A percentile compares a stretch with the other conserved stretches of the same genome.
Evolutionary conservation across 2,888 invertebrate genomes (phyloP).

Genomic region (Agrilus mali): DNA sequence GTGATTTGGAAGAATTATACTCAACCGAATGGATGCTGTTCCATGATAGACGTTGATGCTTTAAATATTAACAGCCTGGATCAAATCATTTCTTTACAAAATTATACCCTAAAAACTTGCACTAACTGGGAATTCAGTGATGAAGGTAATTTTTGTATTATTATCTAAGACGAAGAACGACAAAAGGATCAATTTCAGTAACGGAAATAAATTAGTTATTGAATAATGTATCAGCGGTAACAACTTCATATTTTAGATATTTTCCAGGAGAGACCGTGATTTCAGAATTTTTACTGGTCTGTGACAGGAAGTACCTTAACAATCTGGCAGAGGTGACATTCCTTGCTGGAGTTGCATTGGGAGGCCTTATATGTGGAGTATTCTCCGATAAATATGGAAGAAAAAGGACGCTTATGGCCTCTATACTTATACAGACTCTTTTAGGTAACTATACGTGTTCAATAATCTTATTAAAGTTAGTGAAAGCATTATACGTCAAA

Average conservation of each 20-base stretch:
- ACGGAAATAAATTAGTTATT: not conserved
- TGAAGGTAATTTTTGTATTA: slow-evolving; percentile 21
- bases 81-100: slow-evolving; percentile 10
- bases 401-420: slow-evolving; percentile 60
- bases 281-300: slow-evolving; percentile 66
- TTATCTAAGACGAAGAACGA: not conserved
- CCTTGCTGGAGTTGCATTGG: slow-evolving; percentile 61
- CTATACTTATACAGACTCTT: slow-evolving; percentile 54
- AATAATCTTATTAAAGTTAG: too few relatives aligned
- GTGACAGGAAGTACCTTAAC: slow-evolving; percentile 54
- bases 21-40: slow-evolving; percentile 45
- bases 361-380: slow-evolving; percentile 67
- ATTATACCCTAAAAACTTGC: slow-evolving; percentile 20
- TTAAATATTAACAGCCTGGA: slow-evolving; percentile 24
- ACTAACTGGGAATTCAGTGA: slow-evolving; percentile 29
- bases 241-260: not conserved
- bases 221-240: not conserved
- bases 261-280: slow-evolving; percentile 51
- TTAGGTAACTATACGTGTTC: slow-evolving; percentile 36
- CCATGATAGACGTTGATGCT: slow-evolving; percentile 39
- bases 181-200: not conserved
- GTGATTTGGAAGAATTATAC: slow-evolving; percentile 55
- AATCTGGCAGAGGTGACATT: slow-evolving; percentile 68
- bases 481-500: too few relatives aligned
- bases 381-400: slow-evolving; percentile 69